Percentiles rank a stretch among this genome's conserved stretches.
These are phyloP conservation scores for Molothrus ater DNA, from an alignment of 2,797 vertebrate species.

Conservation along the genomic window DNA sequence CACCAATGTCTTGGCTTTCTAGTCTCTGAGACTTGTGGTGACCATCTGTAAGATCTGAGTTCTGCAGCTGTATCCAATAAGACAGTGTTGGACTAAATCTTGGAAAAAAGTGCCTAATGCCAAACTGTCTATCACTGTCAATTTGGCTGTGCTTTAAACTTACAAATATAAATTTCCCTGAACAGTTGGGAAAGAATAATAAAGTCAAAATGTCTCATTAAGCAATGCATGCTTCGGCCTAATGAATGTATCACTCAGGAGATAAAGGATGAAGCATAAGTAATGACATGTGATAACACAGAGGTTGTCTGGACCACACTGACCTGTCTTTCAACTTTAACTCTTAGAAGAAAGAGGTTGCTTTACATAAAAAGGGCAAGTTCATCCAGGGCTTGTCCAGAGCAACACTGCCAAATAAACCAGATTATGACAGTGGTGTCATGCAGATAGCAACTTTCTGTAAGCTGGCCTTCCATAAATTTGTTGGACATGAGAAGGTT, in stretches of 20 bases:
- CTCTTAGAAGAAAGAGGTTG: neutral
- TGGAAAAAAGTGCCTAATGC: slow-evolving; percentile 52
- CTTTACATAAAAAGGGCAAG: neutral
- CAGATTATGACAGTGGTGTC: neutral
- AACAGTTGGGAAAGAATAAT: slow-evolving; percentile 45
- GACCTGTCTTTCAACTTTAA: slow-evolving; percentile 13
- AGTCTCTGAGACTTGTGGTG: slow-evolving; percentile 16
- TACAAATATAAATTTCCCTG: slow-evolving; percentile 51
- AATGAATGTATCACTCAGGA: neutral
- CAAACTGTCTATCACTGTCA: slow-evolving; percentile 41
- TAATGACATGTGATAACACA: neutral
- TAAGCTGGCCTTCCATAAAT: neutral
- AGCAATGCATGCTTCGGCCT: neutral
- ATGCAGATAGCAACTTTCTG: neutral
- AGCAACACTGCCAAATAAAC: neutral
- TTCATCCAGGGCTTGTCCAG: slow-evolving; percentile 10
- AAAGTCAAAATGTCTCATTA: slow-evolving; percentile 54
- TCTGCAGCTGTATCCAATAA: slow-evolving; percentile 69
- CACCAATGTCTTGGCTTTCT: slow-evolving; percentile 12
- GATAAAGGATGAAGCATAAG: slow-evolving; percentile 22
- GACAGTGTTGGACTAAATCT: slow-evolving; percentile 48
- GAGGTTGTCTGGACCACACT: neutral
- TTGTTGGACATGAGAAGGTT: neutral
- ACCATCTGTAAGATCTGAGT: slow-evolving; percentile 48
- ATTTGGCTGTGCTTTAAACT: slow-evolving; percentile 47